Evolutionary conservation across 2,888 invertebrate species (phyloP), one percentile per base, ranked within the genome.

Genomic region (Laothoe populi): DNA sequence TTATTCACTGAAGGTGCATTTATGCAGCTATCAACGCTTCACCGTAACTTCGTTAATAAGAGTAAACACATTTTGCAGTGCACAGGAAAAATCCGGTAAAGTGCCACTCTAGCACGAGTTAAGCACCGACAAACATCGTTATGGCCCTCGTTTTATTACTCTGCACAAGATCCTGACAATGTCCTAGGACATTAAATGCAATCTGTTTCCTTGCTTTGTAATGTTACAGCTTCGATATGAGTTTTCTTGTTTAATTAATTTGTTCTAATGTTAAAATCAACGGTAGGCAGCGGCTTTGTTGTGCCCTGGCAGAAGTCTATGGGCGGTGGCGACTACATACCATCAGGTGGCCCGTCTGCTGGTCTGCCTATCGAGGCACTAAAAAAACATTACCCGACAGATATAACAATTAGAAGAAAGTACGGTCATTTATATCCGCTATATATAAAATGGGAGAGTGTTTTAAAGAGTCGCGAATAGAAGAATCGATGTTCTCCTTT

Each of bases 161-260:
- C 16, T 53, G 53, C 53, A 42, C 42, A 53, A 53, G 53, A 53
- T 11, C 31, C 53, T 53, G n/a, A 53, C 53, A 53, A 53, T 53
- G 53, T 53, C 31, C 19, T 7, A 7, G 44, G 19, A 31, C 35
- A 48, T 48, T 24, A 48, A 26, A 48, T 19, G 53, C 21, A 35
- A 35, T 53, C 19, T 5, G 46, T 24, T 31, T 13, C 4, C 19
- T 53, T 35, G 23, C 48, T 44, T 48, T 48, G 24, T 31, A 16
- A 16, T 49, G 26, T 49, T 31, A 31, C 53, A 19, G 35, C 53
- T 35, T 0, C 10, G 10, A 10, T 19, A 44, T 44, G 19, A 44
- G 44, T 49, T 49, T 10, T 11, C 23, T 46, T 46, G 23, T 13
- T 21, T 46, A 46, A 46, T 46, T 46, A 23, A 13, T 46, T 21